Percentiles rank a stretch among this genome's conserved stretches.
Evolutionary conservation across 2,113 vertebrate genomes (phyloP).

Genomic region (Perca fluviatilis): DNA sequence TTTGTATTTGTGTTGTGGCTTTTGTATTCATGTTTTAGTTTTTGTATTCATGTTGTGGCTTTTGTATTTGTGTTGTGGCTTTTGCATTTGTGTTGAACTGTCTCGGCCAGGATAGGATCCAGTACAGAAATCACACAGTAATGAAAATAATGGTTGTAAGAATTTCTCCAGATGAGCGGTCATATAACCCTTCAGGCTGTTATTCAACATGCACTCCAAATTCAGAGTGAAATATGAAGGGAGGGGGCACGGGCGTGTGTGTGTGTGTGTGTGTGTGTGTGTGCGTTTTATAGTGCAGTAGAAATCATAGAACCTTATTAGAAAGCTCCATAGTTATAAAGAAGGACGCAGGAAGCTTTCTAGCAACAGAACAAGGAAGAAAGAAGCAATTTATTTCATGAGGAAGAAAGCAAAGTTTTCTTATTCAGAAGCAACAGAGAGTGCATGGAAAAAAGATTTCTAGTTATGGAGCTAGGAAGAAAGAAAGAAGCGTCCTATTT

Average conservation of each 20-base stretch:
- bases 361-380: not conserved
- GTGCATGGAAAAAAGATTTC: not conserved
- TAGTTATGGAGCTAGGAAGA: not conserved
- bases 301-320: not conserved
- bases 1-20: too few species aligned
- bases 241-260: not conserved
- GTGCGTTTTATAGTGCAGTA: not conserved
- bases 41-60: too few species aligned
- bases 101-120: too few species aligned
- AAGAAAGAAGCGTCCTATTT: not conserved
- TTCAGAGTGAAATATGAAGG: conserved; percentile 11
- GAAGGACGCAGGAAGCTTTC: not conserved
- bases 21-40: too few species aligned
- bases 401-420: not conserved
- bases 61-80: too few species aligned
- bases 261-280: not conserved
- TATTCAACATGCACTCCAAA: conserved; percentile 2
- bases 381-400: not conserved
- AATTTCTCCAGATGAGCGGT: not conserved
- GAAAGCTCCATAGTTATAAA: not conserved
- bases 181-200: conserved; percentile 23
- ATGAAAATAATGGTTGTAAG: not conserved
- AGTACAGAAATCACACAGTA: not conserved
- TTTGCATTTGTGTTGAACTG: too few species aligned
- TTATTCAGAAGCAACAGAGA: not conserved